Evolutionary conservation across 2,113 vertebrate genomes (phyloP).

Genomic region (Kryptolebias marmoratus): DNA sequence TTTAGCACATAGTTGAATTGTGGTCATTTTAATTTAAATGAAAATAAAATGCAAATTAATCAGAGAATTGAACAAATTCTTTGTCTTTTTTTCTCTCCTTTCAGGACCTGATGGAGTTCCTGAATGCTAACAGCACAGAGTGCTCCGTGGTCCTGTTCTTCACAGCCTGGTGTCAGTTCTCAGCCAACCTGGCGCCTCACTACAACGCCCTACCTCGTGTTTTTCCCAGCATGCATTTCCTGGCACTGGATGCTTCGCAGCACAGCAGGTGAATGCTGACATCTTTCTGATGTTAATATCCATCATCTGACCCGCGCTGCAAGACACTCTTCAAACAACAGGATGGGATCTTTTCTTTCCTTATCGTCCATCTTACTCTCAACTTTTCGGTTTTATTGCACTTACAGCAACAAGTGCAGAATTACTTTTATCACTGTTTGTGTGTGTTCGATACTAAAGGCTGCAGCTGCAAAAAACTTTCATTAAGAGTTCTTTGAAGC

Average conservation of each 20-base stretch:
- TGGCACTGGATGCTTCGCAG: constrained; percentile 95
- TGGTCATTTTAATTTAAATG: not conserved
- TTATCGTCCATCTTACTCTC: not conserved
- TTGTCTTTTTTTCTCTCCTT: not conserved
- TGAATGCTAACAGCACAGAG: constrained; percentile 91
- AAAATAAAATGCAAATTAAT: not conserved
- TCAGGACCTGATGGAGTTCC: constrained; percentile 96
- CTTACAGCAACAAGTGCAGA: too few species aligned
- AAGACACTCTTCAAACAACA: not conserved
- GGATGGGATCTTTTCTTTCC: not conserved
- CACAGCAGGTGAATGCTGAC: constrained; percentile 89
- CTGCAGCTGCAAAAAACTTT: too few species aligned
- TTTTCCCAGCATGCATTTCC: constrained; percentile 91
- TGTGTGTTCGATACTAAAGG: too few species aligned
- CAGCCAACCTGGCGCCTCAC: constrained; percentile 92
- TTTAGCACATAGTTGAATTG: not conserved
- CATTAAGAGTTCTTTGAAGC: not conserved
- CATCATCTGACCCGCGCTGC: not conserved
- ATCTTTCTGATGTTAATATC: not conserved
- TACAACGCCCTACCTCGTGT: constrained; percentile 94
- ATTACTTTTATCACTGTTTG: too few species aligned
- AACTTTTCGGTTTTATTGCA: too few species aligned
- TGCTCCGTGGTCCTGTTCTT: constrained; percentile 96
- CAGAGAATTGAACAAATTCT: not conserved
- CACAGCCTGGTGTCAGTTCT: constrained; percentile 96